Evolutionary conservation across 2,797 vertebrate genomes (phyloP).

Genomic region (Melanotaenia trifasciata): DNA sequence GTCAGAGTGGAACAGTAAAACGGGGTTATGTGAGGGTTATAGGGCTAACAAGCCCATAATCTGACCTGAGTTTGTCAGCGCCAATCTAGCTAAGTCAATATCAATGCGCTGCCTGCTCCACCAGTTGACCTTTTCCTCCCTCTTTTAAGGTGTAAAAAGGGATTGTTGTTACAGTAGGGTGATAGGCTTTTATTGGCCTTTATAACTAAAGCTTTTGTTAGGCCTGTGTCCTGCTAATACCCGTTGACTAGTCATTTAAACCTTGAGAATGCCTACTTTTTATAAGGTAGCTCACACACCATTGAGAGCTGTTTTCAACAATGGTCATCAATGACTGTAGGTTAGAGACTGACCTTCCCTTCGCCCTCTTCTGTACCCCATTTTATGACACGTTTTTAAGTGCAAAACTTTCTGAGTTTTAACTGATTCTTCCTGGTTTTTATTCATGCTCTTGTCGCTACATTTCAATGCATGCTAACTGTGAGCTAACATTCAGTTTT

Average conservation of each 20-base stretch:
- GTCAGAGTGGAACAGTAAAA: conserved; percentile 71
- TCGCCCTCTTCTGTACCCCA: conserved; percentile 40
- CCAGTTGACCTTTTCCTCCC: conserved; percentile 82
- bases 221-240: conserved; percentile 83
- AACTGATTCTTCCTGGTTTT: conserved; percentile 19
- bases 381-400: conserved; percentile 49
- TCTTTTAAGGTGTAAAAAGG: conserved; percentile 78
- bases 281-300: conserved; percentile 80
- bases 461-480: conserved; percentile 2
- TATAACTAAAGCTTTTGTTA: conserved; percentile 83
- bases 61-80: conserved; percentile 80
- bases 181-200: conserved; percentile 84
- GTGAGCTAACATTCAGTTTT: conserved; percentile 14
- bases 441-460: conserved; percentile 4
- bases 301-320: conserved; percentile 72
- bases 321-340: conserved; percentile 73
- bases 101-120: conserved; percentile 79
- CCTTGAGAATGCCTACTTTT: conserved; percentile 79
- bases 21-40: conserved; percentile 80
- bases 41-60: conserved; percentile 74
- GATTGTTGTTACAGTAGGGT: conserved; percentile 85
- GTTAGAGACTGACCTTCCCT: conserved; percentile 76
- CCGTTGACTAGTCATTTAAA: conserved; percentile 82
- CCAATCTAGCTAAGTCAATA: conserved; percentile 84
- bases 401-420: conserved; percentile 30